Base-by-base conservation (phyloP, 2,888 invertebrate species). In the Ectemnius continuus region DNA sequence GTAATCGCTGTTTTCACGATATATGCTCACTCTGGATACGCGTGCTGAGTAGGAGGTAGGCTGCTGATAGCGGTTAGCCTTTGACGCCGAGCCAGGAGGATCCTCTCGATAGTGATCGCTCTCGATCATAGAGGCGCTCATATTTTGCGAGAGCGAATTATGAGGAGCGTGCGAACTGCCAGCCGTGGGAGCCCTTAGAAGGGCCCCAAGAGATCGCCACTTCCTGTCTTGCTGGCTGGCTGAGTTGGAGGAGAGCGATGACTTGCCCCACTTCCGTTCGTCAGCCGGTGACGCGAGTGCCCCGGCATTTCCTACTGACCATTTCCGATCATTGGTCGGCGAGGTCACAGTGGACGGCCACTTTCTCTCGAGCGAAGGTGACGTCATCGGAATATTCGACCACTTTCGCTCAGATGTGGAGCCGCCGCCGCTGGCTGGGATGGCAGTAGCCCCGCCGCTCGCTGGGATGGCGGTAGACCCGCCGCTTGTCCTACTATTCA, bases 151-250 rank as follows among this genome's bases (percentile, higher is more conserved):
- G 58, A 88, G 76, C 0, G 88, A 84, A 6, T 86, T 86, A 45
- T 87, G 88, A 1, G 62, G 81, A 0, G 86, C 81, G 48, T 89
- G 88, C 3, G 87, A 84, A 58, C 75, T 81, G 3, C 67, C 23
- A 14, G 62, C 69, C 16, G 80, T 83, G 2, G 90, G 91, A 13
- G 90, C 87, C 23, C 91, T 84, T 26, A 91, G 84, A n/a, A 91
- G 85, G 2, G 91, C 91, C 0, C 91, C 92, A 13, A 92, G 86
- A n/a, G 91, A 91, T 23, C 91, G 85, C 92, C 92, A 92, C 70
- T 91, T 89, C 46, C 91, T 84, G 76, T 91, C 91, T 63, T 91
- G 91, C 28, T 88, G 88, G 13, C 84, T 84, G 18, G 85, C 80
- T n/a, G 86, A 83, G 20, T 84, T 84, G 13, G 86, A 83, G n/a